Percentiles rank a stretch among this genome's conserved stretches.
Evolutionary conservation across 2,888 invertebrate genomes (phyloP).

Genomic region (Agrotis ipsilon): DNA sequence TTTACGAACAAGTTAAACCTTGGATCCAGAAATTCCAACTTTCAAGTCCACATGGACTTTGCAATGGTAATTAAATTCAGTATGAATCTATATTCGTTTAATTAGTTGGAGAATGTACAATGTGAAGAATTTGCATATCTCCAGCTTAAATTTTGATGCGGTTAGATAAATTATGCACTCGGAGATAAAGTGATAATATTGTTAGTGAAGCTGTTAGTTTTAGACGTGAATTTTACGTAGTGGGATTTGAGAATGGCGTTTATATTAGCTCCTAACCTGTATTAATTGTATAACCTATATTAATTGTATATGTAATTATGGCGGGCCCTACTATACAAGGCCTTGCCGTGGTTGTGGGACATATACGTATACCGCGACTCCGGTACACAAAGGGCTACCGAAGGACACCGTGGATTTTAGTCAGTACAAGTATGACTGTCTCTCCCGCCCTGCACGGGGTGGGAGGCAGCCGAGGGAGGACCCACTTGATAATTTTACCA

Average conservation of each 20-base stretch:
- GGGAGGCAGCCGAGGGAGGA: no score
- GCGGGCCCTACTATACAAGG: no score
- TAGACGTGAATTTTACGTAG: not conserved
- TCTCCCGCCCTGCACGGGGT: no score
- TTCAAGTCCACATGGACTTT: conserved; percentile 35
- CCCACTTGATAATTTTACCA: no score
- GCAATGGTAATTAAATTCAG: conserved; percentile 44
- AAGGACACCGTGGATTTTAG: no score
- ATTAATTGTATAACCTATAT: no score
- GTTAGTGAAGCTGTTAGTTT: conserved; percentile 1
- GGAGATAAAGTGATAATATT: conserved; percentile 21
- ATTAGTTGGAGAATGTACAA: conserved; percentile 36
- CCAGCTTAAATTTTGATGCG: conserved; percentile 41
- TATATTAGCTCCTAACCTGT: not conserved
- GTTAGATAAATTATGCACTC: conserved; percentile 40
- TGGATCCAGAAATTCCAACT: conserved; percentile 36
- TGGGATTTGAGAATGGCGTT: not conserved
- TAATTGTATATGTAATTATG: no score
- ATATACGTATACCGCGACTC: no score
- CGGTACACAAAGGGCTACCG: no score
- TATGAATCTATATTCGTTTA: conserved; percentile 47
- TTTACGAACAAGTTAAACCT: conserved; percentile 49
- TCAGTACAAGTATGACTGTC: no score
- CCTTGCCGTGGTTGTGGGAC: no score
- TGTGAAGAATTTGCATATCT: conserved; percentile 43